A percentile compares a stretch with the other conserved stretches of the same genome.
Conservation (phyloP, 2,113 vertebrate genomes). For the Atlantisia rogersi region DNA sequence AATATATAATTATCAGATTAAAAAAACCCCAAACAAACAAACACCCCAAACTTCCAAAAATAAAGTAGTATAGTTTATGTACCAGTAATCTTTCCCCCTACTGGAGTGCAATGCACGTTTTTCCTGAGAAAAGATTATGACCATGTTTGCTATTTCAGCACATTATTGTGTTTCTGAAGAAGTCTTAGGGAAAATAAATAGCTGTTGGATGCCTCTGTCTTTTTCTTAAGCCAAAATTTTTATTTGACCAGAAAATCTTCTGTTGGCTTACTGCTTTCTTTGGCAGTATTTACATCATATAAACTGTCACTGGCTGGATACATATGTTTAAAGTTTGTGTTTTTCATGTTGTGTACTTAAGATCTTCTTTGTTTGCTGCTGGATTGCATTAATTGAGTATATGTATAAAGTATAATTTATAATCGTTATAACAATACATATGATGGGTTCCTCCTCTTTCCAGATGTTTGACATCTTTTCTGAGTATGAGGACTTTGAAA, state of each 20-base stretch:
- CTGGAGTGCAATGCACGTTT: not conserved
- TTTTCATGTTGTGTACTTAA: not conserved
- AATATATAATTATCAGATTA: not conserved
- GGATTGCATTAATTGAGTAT: not conserved
- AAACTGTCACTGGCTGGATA: not conserved
- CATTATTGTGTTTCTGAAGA: not conserved
- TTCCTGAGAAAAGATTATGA: not conserved
- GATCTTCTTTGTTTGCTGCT: not conserved
- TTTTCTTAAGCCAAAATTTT: not conserved
- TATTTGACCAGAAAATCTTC: not conserved
- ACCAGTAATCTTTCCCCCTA: not conserved
- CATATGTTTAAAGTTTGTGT: not conserved
- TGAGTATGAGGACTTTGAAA: not conserved
- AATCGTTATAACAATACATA: not conserved
- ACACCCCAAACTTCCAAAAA: not conserved
- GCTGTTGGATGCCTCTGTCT: not conserved
- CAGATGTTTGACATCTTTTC: not conserved
- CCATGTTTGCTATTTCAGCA: not conserved
- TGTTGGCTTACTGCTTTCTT: not conserved
- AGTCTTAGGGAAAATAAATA: conserved; percentile 13
- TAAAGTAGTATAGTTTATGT: not conserved
- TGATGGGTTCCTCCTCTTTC: not conserved
- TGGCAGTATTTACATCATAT: not conserved
- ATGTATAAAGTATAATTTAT: not conserved
- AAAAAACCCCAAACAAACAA: not conserved